These are phyloP conservation scores for Burhinus oedicnemus DNA, from an alignment of 2,113 vertebrate species.

Conservation along the genomic window DNA sequence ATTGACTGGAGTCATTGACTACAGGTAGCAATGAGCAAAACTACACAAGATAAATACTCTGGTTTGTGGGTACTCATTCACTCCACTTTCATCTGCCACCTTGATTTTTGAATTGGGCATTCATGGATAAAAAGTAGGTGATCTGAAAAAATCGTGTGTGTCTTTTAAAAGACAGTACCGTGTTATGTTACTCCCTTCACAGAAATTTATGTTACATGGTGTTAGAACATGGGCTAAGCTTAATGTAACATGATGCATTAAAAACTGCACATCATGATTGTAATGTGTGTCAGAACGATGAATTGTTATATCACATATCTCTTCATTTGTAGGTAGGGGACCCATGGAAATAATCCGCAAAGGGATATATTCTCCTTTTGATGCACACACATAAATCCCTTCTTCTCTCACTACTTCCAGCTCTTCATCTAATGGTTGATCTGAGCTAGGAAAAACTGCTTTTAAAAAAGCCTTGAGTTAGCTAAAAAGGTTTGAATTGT, in stretches of 20 bases:
- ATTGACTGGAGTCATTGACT: constrained; percentile 78
- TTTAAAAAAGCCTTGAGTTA: neutral
- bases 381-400: constrained; percentile 54
- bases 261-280: constrained; percentile 71
- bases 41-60: constrained; percentile 75
- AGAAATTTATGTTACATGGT: constrained; percentile 79
- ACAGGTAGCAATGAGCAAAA: constrained; percentile 76
- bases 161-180: constrained; percentile 78
- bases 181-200: constrained; percentile 71
- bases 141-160: constrained; percentile 78
- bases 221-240: constrained; percentile 66
- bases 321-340: constrained; percentile 65
- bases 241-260: constrained; percentile 79
- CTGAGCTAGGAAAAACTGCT: constrained; percentile 29
- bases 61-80: constrained; percentile 71
- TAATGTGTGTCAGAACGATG: constrained; percentile 76
- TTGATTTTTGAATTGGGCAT: constrained; percentile 78
- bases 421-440: constrained; percentile 24
- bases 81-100: constrained; percentile 75
- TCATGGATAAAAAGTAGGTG: constrained; percentile 79
- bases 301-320: constrained; percentile 75
- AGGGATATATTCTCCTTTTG: constrained; percentile 62
- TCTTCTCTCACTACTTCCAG: constrained; percentile 28
- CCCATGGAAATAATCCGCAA: constrained; percentile 61
- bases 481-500: constrained; percentile 10